These are phyloP conservation scores for Acanthochromis polyacanthus DNA, from an alignment of 2,113 vertebrate genomes.

Conservation along the genomic window DNA sequence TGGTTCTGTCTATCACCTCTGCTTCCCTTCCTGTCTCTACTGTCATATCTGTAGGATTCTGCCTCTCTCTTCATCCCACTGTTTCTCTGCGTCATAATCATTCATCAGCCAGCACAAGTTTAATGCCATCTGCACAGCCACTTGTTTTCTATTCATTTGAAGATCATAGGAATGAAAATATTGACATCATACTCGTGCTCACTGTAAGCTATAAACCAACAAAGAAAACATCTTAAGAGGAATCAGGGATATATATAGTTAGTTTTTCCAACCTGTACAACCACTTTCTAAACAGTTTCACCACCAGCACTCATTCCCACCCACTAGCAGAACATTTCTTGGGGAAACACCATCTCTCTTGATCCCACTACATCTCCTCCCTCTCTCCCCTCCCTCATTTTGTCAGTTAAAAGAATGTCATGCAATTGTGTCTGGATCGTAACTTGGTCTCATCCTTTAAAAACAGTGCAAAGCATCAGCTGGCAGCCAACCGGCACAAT, in stretches of 20 bases:
- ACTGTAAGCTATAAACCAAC: too few relatives aligned
- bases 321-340: conserved; percentile 38
- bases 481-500: conserved; percentile 30
- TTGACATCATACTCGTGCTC: too few relatives aligned
- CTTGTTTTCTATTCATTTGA: too few relatives aligned
- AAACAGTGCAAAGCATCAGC: conserved; percentile 40
- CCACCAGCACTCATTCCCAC: conserved; percentile 41
- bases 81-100: not conserved
- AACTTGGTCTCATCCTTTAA: conserved; percentile 33
- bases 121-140: too few relatives aligned
- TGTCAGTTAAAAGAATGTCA: conserved; percentile 25
- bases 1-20: not conserved
- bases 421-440: conserved; percentile 38
- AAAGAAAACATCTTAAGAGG: too few relatives aligned
- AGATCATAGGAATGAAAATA: too few relatives aligned
- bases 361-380: conserved; percentile 22
- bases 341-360: conserved; percentile 56
- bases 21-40: not conserved
- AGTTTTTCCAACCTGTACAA: too few relatives aligned
- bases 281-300: conserved; percentile 18
- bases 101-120: too few relatives aligned
- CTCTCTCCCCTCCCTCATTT: conserved; percentile 9
- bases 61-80: not conserved
- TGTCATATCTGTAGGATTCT: not conserved
- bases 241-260: too few relatives aligned